phyloP scores from a whole-genome alignment of 2,113 vertebrate genomes.

The Cololabis saira region DNA sequence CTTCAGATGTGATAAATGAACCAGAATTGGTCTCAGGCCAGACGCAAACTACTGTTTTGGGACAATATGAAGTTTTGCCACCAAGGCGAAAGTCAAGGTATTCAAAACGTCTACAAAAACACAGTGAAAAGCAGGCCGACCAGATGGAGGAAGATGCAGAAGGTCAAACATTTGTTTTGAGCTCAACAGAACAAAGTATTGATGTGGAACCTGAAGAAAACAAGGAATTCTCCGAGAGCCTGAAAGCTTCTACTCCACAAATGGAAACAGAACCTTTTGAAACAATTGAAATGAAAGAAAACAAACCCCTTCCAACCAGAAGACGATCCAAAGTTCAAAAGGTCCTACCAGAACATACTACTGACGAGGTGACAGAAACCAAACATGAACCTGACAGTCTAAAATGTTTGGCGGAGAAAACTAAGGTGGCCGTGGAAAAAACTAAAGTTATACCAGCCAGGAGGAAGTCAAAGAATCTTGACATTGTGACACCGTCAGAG shows the following conservation, averaged over 20 bases:
- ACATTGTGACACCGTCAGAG: too few relatives aligned
- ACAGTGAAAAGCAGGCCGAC: background rate
- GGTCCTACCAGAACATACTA: background rate
- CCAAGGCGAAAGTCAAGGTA: constrained; percentile 24
- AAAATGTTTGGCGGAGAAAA: constrained; percentile 1
- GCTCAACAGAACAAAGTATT: background rate
- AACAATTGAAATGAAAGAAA: background rate
- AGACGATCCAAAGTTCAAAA: constrained; percentile 13
- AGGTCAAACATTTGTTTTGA: background rate
- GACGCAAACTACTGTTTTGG: background rate
- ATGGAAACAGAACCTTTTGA: background rate
- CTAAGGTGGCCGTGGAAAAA: background rate
- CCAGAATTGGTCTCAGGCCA: background rate
- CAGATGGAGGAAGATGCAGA: background rate
- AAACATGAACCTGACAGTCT: background rate
- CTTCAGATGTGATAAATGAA: background rate
- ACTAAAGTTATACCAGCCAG: constrained; percentile 6
- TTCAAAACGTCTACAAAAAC: constrained; percentile 12
- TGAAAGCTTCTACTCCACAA: background rate
- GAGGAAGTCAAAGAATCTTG: constrained; percentile 36
- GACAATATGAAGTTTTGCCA: constrained; percentile 3
- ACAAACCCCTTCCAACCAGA: constrained; percentile 22
- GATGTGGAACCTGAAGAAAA: background rate
- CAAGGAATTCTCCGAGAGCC: background rate
- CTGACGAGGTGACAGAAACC: background rate